Evolutionary conservation across 53 echinoderm and acorn worm genomes (phyloP).

Genomic region (Holothuria leucospilota): DNA sequence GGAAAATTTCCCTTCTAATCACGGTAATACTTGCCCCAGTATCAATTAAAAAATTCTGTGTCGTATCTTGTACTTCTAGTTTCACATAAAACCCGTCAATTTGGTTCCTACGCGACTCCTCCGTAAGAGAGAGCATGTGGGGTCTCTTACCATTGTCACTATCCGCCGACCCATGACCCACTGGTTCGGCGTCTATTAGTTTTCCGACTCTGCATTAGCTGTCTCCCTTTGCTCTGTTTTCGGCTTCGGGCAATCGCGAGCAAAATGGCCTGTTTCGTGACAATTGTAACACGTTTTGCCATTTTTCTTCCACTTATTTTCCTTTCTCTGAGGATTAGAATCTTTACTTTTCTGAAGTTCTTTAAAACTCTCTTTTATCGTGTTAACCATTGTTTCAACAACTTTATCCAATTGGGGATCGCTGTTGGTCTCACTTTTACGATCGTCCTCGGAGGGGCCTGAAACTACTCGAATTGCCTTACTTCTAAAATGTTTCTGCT

Average conservation of each 20-base stretch:
- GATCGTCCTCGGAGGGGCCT: background rate
- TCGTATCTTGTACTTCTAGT: too few species aligned
- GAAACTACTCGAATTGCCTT: background rate
- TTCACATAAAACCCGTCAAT: too few species aligned
- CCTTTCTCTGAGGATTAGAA: background rate
- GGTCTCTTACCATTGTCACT: too few species aligned
- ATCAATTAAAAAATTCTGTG: too few species aligned
- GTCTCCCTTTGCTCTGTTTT: too few species aligned
- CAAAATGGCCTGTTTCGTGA: constrained; percentile 3
- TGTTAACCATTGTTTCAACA: constrained; percentile 4
- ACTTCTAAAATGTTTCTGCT: background rate
- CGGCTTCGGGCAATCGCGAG: background rate
- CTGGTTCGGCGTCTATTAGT: constrained; percentile 1
- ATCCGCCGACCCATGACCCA: background rate
- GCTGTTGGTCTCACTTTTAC: background rate
- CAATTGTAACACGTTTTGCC: constrained; percentile 16
- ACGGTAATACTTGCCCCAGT: too few species aligned
- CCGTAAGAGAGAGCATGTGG: too few species aligned
- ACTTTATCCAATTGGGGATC: background rate
- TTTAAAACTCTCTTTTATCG: background rate
- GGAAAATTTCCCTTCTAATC: too few species aligned
- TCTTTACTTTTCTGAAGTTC: constrained; percentile 5
- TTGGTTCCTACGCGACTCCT: too few species aligned
- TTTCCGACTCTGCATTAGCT: background rate
- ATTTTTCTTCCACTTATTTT: background rate